These are phyloP conservation scores for Ceratosolen fusciceps DNA, from an alignment of 1,140 invertebrate genomes.

Conservation along the genomic window DNA sequence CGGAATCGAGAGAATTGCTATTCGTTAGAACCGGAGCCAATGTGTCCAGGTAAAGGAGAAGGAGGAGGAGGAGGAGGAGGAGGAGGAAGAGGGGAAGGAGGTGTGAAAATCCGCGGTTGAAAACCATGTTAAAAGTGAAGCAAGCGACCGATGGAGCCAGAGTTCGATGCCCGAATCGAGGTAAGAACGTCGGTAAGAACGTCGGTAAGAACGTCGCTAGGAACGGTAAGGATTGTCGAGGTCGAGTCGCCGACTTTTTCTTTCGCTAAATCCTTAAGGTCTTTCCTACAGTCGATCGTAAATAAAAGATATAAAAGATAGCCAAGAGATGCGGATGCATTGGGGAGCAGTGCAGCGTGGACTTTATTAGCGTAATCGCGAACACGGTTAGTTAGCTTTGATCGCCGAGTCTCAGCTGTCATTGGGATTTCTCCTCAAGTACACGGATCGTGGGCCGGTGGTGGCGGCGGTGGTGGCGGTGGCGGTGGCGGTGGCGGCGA, in stretches of 20 bases:
- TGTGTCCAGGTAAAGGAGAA: no score
- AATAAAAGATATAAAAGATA: constrained; percentile 28
- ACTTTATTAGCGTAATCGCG: constrained; percentile 27
- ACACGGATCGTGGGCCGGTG: background rate
- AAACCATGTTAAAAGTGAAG: constrained; percentile 14
- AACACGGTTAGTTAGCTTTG: constrained; percentile 34
- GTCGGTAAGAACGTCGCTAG: background rate
- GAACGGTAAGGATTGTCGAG: background rate
- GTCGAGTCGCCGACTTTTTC: constrained; percentile 3
- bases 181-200: background rate
- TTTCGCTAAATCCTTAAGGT: constrained; percentile 16
- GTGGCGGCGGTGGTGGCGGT: no score
- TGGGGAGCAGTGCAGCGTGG: background rate
- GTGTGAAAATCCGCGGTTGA: background rate
- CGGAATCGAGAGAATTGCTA: no score
- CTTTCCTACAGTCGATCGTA: background rate
- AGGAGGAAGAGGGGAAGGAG: background rate
- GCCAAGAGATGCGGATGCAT: background rate
- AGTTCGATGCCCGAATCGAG: constrained; percentile 25
- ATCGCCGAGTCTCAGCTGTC: background rate
- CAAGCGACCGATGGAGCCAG: background rate
- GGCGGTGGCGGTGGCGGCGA: no score
- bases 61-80: no score
- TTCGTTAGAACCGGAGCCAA: no score
- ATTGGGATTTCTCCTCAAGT: constrained; percentile 8